Evolutionary conservation across 2,888 invertebrate genomes (phyloP), one percentile per base, ranked within the genome.

Genomic region (Lysandra coridon): DNA sequence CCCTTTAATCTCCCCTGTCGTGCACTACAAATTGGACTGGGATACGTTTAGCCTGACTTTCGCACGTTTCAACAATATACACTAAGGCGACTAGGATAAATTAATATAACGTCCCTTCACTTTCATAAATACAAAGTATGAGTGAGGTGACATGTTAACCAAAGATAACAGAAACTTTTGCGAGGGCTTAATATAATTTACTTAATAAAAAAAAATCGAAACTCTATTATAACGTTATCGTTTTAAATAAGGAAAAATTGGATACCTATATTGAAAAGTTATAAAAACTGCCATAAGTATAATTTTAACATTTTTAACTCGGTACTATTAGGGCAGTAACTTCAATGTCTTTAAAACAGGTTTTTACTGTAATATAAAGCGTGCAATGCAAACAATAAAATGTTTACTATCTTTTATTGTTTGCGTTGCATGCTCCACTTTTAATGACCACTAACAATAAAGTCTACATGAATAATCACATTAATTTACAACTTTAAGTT

Each of bases 11-110:
- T 75, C 17, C 23, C 14, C 14, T 17, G 23, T 49, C 75, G 49
- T 75, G 69, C 33, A 37, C 33, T 23, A 75, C 23, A 75, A 74
- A 74, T 74, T 74, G 74, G 44, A 44, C 74, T 44, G 44, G 14
- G 69, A 5, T 37, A 37, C 33, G 33, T 17, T 69, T 37, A 69
- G 69, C 12, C 33, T 69, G 69, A 69, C 33, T 69, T 69, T 69
- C 69, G 69, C 33, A 69, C 14, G 33, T 12, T 69, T 4, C 10
- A 64, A 3, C 30, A 64, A n/a, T n/a, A 60, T 60, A 60, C n/a
- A 53, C 49, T 49, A 12, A 49, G 12, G 10, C 12, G 53, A 14
- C 53, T 53, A 53, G 12, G 53, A 53, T 53, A 14, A 53, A 53
- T 53, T 3, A 53, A 53, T 3, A 49, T 53, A 37, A 33, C 12